Evolutionary conservation across 2,797 vertebrate genomes (phyloP).

Genomic region (Acestrorhynchus altus): DNA sequence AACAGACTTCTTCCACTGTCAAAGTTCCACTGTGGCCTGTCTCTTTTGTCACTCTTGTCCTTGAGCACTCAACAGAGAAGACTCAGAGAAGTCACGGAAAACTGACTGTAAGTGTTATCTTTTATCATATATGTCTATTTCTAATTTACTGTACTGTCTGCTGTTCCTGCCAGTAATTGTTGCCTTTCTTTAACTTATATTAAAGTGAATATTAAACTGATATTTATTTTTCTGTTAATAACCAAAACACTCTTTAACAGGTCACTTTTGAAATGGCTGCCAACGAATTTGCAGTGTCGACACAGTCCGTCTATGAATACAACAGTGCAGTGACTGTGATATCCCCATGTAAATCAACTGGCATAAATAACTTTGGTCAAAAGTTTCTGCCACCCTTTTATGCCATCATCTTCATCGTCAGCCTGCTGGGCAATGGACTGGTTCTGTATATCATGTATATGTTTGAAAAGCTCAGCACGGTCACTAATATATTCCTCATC

Average conservation of each 20-base stretch:
- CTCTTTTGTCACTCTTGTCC: not conserved
- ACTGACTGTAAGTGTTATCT: conserved; percentile 29
- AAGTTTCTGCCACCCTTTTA: conserved; percentile 68
- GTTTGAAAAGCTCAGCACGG: conserved; percentile 79
- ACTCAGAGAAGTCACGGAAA: not conserved
- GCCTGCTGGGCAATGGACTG: conserved; percentile 73
- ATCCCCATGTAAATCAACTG: conserved; percentile 4
- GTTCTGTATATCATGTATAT: conserved; percentile 76
- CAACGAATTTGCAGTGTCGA: not conserved
- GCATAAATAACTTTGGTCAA: conserved; percentile 56
- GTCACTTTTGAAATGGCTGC: conserved; percentile 17
- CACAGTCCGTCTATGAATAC: not conserved
- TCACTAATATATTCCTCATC: conserved; percentile 81
- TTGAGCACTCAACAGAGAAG: not conserved
- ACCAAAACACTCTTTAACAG: conserved; percentile 14
- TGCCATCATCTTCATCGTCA: conserved; percentile 74
- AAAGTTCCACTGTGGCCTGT: not conserved
- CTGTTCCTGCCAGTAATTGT: not conserved
- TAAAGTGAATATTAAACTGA: too few species aligned
- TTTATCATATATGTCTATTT: not conserved
- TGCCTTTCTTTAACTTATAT: too few species aligned
- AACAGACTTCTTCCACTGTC: not conserved
- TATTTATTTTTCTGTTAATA: not conserved
- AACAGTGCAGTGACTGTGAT: not conserved
- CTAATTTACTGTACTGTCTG: not conserved